Evolutionary conservation across 2,888 invertebrate species (phyloP).

Genomic region (Deroplatys truncata): DNA sequence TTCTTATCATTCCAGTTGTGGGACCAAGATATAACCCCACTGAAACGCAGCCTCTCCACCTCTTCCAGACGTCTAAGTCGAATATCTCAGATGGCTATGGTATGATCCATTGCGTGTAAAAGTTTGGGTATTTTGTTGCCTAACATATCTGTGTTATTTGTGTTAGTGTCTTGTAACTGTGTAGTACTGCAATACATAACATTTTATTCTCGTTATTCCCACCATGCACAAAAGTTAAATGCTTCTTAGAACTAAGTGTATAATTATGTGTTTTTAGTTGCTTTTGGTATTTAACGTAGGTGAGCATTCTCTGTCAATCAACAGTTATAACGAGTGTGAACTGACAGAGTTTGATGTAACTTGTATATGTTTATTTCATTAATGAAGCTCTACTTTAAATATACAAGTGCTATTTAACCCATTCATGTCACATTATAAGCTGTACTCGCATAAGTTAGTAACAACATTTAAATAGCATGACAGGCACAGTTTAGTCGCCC

Average conservation of each 20-base stretch:
- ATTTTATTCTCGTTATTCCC: background rate
- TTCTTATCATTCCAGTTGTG: conserved; percentile 59
- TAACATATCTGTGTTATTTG: background rate
- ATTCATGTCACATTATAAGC: too few relatives aligned
- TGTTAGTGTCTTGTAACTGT: background rate
- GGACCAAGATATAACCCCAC: conserved; percentile 83
- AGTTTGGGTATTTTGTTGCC: background rate
- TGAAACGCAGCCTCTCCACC: conserved; percentile 74
- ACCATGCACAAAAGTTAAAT: too few relatives aligned
- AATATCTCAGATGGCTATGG: conserved; percentile 78
- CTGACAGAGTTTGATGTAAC: background rate
- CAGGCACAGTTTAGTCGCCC: too few relatives aligned
- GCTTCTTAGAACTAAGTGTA: too few relatives aligned
- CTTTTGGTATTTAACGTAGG: background rate
- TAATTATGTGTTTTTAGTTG: background rate
- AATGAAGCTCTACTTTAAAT: too few relatives aligned
- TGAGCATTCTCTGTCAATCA: background rate
- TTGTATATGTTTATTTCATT: too few relatives aligned
- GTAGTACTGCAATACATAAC: background rate
- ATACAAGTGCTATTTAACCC: too few relatives aligned
- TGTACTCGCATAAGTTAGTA: too few relatives aligned
- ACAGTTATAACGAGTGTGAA: background rate
- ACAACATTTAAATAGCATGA: too few relatives aligned
- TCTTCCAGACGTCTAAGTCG: conserved; percentile 76
- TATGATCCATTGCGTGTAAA: conserved; percentile 43